Base-by-base conservation (phyloP, 2,888 invertebrate genomes). In the Caradrina kadenii region DNA sequence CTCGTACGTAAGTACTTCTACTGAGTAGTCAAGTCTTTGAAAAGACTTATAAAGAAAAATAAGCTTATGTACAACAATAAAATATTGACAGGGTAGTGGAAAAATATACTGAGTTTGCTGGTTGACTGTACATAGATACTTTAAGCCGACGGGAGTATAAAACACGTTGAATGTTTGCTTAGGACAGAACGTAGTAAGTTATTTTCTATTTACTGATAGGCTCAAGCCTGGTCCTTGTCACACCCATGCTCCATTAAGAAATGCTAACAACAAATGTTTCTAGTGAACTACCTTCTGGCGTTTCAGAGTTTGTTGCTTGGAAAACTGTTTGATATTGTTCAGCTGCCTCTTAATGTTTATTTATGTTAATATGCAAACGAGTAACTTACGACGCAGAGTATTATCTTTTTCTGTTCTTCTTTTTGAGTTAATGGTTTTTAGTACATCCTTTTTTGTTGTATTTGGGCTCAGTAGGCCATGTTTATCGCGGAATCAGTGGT, bases 151-250 rank as follows among this genome's bases (percentile, higher is more conserved):
- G 63, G 53, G 60, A 73, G n/a, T n/a, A 76, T 73, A 64, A 79
- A 80, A 77, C 81, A 75, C 76, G 69, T 62, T 31, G 39, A 21
- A 56, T 73, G 79, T 85, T 85, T 76, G 62, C 54, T 82, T 82
- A 80, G 85, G 86, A 80, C 69, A 69, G 61, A 22, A 63, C 52
- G 13, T 26, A 63, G 71, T 68, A 71, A 69, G 70, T 73, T 76
- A 76, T 64, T 76, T 76, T 72, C 42, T 84, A 67, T 86, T 81
- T 79, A 62, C 79, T 58, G 50, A 55, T 52, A 68, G 60, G 74
- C 72, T 86, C 66, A 56, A 72, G 54, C 19, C 48, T 53, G 19
- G 26, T 56, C 26, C 62, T 61, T 61, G 52, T 69, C 70, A 60
- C 62, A 76, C 61, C 31, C 48, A 22, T 26, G 80, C 45, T 22